Evolutionary conservation across 1,140 invertebrate genomes (phyloP).

Genomic region (Myzus persicae): DNA sequence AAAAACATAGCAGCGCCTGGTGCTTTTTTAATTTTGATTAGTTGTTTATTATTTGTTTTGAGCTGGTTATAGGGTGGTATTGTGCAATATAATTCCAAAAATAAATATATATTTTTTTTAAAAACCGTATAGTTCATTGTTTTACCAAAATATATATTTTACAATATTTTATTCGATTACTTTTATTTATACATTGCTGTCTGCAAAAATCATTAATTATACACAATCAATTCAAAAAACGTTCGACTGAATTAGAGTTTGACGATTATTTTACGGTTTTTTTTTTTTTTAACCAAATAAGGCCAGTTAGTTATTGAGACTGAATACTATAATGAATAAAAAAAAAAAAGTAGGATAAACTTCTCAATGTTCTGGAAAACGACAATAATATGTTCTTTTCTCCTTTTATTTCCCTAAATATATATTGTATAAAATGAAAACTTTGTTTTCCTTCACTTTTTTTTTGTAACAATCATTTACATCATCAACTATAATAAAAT

Average conservation of each 20-base stretch:
- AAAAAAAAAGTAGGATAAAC: conserved; percentile 50
- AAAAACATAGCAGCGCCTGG: not conserved
- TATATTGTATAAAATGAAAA: conserved; percentile 18
- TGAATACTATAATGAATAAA: conserved; percentile 47
- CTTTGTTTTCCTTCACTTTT: not conserved
- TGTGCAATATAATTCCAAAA: conserved; percentile 51
- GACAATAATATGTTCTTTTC: not conserved
- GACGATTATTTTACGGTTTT: conserved; percentile 27
- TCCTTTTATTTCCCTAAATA: not conserved
- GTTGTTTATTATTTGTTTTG: conserved; percentile 1
- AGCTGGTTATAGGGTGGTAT: conserved; percentile 28
- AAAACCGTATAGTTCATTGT: conserved; percentile 13
- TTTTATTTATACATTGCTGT: not conserved
- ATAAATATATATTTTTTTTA: not conserved
- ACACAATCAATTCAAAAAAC: conserved; percentile 4
- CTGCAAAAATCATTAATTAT: not conserved
- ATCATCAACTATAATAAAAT: not conserved
- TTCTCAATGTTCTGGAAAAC: conserved; percentile 26
- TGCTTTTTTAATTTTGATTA: conserved; percentile 28
- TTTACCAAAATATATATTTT: conserved; percentile 42
- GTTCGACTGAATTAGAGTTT: conserved; percentile 19
- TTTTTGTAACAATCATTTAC: conserved; percentile 32
- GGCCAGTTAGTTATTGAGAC: conserved; percentile 57
- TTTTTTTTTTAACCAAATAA: conserved; percentile 43
- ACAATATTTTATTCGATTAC: not conserved